Percentiles rank a stretch among this genome's conserved stretches.
phyloP scores from a whole-genome alignment of 2,113 vertebrate genomes.

The Vombatus ursinus region DNA sequence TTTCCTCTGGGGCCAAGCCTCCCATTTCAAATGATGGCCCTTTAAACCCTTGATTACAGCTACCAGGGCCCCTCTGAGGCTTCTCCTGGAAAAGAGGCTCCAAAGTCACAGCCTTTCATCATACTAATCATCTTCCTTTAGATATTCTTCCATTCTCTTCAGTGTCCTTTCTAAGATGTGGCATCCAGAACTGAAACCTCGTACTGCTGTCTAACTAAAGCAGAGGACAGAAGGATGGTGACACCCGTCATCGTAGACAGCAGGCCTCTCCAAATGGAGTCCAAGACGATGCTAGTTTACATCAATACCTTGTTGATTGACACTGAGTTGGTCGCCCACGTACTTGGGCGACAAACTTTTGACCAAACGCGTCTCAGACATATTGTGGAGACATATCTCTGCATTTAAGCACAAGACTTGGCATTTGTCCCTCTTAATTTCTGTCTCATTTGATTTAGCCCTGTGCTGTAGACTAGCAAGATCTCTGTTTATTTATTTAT shows the following conservation, averaged over 20 bases:
- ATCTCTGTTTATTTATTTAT: too few species aligned
- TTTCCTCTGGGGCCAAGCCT: not conserved
- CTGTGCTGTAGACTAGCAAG: too few species aligned
- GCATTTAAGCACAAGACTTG: too few species aligned
- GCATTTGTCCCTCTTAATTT: too few species aligned
- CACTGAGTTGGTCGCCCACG: too few species aligned
- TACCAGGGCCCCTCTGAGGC: not conserved
- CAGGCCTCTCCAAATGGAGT: not conserved
- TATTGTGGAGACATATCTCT: too few species aligned
- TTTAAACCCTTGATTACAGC: not conserved
- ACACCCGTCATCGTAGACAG: fast-evolving
- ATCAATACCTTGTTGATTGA: too few species aligned
- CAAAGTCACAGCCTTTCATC: not conserved
- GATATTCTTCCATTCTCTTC: not conserved
- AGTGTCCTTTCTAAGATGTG: not conserved
- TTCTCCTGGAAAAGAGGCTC: not conserved
- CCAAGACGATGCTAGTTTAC: too few species aligned
- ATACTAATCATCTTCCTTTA: not conserved
- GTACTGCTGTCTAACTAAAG: not conserved
- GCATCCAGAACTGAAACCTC: too few species aligned
- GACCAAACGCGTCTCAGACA: too few species aligned
- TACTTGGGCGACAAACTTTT: too few species aligned
- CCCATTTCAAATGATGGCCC: not conserved
- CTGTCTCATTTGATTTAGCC: too few species aligned
- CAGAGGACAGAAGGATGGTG: not conserved